Conservation (phyloP, 2,888 invertebrate species). For the Hesperia comma region DNA sequence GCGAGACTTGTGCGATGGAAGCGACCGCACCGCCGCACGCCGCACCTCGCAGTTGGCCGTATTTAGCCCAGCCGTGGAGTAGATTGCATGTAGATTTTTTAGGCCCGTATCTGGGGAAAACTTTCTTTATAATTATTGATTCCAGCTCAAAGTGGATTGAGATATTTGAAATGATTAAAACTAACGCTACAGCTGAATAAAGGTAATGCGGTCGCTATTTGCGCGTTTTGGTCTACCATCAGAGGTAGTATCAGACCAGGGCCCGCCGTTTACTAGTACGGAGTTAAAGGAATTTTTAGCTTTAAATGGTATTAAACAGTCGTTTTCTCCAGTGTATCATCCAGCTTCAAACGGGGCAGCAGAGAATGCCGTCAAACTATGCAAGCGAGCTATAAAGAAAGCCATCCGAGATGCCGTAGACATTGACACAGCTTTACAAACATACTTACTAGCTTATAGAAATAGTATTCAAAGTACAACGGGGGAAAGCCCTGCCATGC, state of each 20-base stretch:
- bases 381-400: slow-evolving; percentile 17
- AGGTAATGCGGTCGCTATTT: slow-evolving; percentile 34
- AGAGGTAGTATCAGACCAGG: slow-evolving; percentile 39
- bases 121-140: slow-evolving; percentile 39
- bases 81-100: slow-evolving; percentile 44
- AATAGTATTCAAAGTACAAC: neutral
- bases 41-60: slow-evolving; percentile 39
- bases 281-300: slow-evolving; percentile 35
- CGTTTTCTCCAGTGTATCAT: slow-evolving; percentile 21
- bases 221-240: slow-evolving; percentile 38
- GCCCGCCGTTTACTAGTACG: slow-evolving; percentile 36
- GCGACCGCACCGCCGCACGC: slow-evolving; percentile 13
- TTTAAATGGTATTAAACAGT: slow-evolving; percentile 27
- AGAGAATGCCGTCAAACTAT: slow-evolving; percentile 3
- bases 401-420: neutral
- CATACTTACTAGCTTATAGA: slow-evolving; percentile 2
- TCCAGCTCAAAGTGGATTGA: slow-evolving; percentile 43
- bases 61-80: slow-evolving; percentile 38
- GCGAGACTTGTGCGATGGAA: slow-evolving; percentile 34
- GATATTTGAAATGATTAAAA: slow-evolving; percentile 37
- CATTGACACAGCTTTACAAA: neutral
- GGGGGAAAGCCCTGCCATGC: neutral
- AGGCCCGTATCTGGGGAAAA: slow-evolving; percentile 33
- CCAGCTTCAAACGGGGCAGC: slow-evolving; percentile 10
- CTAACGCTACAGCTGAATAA: slow-evolving; percentile 34